A percentile compares a stretch with the other conserved stretches of the same genome.
phyloP scores from a whole-genome alignment of 2,113 vertebrate species.

The Aplodontia rufa region DNA sequence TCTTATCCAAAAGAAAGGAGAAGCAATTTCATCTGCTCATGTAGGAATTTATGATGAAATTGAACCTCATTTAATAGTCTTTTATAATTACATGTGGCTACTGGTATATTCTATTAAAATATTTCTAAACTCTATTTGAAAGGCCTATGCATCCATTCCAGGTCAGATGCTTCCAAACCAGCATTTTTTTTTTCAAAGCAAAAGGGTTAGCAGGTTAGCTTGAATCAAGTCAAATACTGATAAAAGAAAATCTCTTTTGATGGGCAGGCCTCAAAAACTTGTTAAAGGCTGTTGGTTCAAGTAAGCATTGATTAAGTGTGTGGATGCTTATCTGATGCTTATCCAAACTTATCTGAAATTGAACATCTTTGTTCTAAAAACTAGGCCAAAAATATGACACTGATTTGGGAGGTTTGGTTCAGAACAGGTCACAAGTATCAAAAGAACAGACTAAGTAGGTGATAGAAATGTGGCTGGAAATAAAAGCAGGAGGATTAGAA shows the following conservation, averaged over 20 bases:
- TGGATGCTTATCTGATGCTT: conserved; percentile 55
- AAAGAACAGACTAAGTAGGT: not conserved
- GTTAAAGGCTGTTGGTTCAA: conserved; percentile 43
- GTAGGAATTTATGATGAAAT: not conserved
- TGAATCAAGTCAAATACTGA: conserved; percentile 50
- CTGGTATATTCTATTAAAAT: not conserved
- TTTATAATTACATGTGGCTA: conserved; percentile 34
- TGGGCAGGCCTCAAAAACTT: conserved; percentile 45
- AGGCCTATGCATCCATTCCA: not conserved
- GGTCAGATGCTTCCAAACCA: not conserved
- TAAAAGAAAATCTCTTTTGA: conserved; percentile 64
- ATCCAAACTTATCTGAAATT: conserved; percentile 62
- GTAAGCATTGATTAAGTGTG: conserved; percentile 58
- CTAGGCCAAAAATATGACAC: conserved; percentile 7
- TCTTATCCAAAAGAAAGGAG: not conserved
- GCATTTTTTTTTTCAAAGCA: not conserved
- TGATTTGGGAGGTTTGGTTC: conserved; percentile 37
- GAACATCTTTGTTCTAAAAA: conserved; percentile 56
- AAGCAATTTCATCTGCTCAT: not conserved
- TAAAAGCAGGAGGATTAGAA: not conserved
- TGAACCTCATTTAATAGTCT: not conserved
- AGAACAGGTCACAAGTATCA: conserved; percentile 13
- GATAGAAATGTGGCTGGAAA: conserved; percentile 17
- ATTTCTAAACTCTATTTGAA: not conserved
- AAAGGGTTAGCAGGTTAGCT: conserved; percentile 6